Percentiles rank a stretch among this genome's conserved stretches.
Conservation (phyloP, 2,888 invertebrate genomes). For the Zhuqinia jingwanae region DNA sequence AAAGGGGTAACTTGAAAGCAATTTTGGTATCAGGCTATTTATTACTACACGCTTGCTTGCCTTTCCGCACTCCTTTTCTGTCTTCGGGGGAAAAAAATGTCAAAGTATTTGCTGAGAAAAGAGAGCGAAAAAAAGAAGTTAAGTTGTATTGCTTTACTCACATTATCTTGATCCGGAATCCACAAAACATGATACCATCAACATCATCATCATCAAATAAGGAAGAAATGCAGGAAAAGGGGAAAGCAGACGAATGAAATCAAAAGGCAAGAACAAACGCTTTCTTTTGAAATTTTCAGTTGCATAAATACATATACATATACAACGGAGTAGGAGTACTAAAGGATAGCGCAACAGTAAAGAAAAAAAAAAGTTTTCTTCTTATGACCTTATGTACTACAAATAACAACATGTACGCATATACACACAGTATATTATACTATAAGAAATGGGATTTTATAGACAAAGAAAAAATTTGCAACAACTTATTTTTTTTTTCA, state of each 20-base stretch:
- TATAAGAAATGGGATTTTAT: too few species aligned
- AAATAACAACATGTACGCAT: too few species aligned
- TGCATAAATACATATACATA: not conserved
- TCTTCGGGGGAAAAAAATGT: not conserved
- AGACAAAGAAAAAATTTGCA: not conserved
- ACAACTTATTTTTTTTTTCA: not conserved
- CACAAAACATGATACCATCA: too few species aligned
- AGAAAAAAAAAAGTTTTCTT: too few species aligned
- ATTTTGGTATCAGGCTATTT: slow-evolving; percentile 47
- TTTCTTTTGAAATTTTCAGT: too few species aligned
- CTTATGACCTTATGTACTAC: too few species aligned
- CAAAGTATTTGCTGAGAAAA: too few species aligned
- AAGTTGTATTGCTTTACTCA: not conserved
- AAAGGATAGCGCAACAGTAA: too few species aligned
- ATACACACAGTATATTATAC: too few species aligned
- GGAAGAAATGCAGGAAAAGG: not conserved
- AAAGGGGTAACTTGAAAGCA: slow-evolving; percentile 40
- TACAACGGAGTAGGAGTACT: not conserved
- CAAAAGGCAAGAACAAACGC: too few species aligned
- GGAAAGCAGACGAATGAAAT: not conserved
- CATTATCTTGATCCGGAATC: not conserved
- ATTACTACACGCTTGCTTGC: slow-evolving; percentile 40
- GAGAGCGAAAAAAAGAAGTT: too few species aligned
- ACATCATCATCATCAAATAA: not conserved
- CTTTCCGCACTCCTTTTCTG: not conserved